phyloP scores from a whole-genome alignment of 2,113 vertebrate genomes.

The Paradisaea rubra region DNA sequence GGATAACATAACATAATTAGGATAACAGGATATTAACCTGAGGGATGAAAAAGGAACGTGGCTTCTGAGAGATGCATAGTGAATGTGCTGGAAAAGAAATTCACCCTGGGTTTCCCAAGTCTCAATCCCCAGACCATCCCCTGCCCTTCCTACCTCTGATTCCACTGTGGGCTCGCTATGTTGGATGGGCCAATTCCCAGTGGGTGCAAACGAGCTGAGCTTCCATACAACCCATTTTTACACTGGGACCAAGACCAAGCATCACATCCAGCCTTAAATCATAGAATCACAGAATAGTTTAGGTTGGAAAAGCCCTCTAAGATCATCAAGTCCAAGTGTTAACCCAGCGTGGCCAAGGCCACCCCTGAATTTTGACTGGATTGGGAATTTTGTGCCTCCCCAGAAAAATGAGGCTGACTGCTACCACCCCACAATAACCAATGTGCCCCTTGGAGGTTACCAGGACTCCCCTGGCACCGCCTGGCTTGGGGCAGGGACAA shows the following conservation, averaged over 20 bases:
- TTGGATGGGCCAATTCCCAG: neutral
- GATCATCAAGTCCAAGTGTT: neutral
- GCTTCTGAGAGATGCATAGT: neutral
- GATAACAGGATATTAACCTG: neutral
- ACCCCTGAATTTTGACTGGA: neutral
- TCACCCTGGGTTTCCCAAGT: neutral
- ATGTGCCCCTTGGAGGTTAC: fast-evolving
- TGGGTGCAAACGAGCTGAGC: neutral
- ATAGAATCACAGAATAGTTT: fast-evolving
- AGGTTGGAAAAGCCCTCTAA: neutral
- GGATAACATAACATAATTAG: neutral
- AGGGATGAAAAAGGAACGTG: neutral
- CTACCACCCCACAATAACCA: fast-evolving
- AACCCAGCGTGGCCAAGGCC: fast-evolving
- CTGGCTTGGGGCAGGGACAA: neutral
- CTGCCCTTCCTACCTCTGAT: neutral
- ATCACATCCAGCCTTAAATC: neutral
- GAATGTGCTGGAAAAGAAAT: neutral
- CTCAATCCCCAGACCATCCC: neutral
- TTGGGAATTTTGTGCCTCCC: neutral
- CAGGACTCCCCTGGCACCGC: neutral
- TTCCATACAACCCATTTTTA: neutral
- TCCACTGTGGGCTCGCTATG: neutral
- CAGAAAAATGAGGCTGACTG: neutral
- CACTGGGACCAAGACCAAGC: neutral